phyloP scores from a whole-genome alignment of 2,113 vertebrate species.

The Balaenoptera acutorostrata region DNA sequence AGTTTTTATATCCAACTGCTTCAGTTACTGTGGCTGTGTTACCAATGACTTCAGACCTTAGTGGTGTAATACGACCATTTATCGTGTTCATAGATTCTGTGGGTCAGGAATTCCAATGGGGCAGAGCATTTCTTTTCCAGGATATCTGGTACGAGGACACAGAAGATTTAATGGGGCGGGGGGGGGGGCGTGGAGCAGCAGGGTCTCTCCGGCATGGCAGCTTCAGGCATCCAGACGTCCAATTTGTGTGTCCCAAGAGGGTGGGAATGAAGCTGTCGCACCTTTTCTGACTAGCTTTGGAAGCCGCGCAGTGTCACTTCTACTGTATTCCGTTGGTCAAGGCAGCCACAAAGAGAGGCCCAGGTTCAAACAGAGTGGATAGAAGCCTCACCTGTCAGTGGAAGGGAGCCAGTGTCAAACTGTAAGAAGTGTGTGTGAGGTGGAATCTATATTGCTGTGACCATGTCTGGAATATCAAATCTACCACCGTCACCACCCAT shows the following conservation, averaged over 20 bases:
- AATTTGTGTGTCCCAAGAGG: not conserved
- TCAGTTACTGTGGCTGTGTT: not conserved
- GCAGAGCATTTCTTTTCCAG: not conserved
- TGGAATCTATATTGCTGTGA: not conserved
- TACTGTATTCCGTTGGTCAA: not conserved
- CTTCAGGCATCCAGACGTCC: not conserved
- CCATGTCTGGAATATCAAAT: not conserved
- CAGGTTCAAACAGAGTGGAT: not conserved
- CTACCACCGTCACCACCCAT: not conserved
- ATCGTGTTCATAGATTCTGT: not conserved
- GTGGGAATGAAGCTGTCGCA: too few species aligned
- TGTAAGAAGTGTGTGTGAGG: not conserved
- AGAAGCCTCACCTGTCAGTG: not conserved
- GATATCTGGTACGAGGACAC: not conserved
- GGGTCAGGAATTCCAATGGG: not conserved
- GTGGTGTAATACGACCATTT: not conserved
- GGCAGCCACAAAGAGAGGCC: not conserved
- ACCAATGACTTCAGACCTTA: not conserved
- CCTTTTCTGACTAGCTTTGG: not conserved
- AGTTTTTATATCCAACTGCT: not conserved
- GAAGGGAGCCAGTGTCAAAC: not conserved
- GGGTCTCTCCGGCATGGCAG: not conserved
- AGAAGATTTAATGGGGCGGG: not conserved
- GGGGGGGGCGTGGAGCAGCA: not conserved
- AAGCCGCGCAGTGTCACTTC: not conserved